Percentiles rank a stretch among this genome's conserved stretches.
Evolutionary conservation across 2,797 vertebrate genomes (phyloP).

Genomic region (Bucorvus abyssinicus): DNA sequence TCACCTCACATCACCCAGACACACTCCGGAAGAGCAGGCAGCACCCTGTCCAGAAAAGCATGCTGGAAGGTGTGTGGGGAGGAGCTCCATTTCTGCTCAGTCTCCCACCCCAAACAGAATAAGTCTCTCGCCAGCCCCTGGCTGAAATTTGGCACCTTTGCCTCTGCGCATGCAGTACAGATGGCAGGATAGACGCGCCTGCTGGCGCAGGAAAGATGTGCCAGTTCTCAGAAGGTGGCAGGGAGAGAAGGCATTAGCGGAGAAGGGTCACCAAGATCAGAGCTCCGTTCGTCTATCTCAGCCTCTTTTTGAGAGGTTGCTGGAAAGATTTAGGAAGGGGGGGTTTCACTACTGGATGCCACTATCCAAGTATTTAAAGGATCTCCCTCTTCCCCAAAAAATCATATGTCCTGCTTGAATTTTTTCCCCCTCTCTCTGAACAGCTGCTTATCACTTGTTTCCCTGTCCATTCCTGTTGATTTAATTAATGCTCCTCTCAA

Average conservation of each 20-base stretch:
- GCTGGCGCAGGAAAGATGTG: slow-evolving; percentile 21
- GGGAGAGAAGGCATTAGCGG: not conserved
- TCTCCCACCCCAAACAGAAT: not conserved
- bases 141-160: slow-evolving; percentile 37
- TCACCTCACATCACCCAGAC: fast-evolving
- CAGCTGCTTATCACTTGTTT: not conserved
- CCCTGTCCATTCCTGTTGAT: not conserved
- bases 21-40: not conserved
- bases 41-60: not conserved
- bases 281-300: not conserved
- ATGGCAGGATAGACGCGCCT: slow-evolving; percentile 48
- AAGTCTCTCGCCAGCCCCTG: slow-evolving; percentile 12
- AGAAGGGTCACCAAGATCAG: slow-evolving; percentile 14
- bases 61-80: not conserved
- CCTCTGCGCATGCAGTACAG: not conserved
- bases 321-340: not conserved
- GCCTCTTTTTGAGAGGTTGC: not conserved
- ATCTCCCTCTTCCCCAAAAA: not conserved
- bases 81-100: not conserved
- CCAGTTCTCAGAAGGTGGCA: slow-evolving; percentile 16
- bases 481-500: slow-evolving; percentile 9
- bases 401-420: not conserved
- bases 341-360: not conserved
- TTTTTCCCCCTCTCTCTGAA: not conserved
- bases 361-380: not conserved